phyloP scores from a whole-genome alignment of 2,888 invertebrate genomes.

The Andrena flavipes region DNA sequence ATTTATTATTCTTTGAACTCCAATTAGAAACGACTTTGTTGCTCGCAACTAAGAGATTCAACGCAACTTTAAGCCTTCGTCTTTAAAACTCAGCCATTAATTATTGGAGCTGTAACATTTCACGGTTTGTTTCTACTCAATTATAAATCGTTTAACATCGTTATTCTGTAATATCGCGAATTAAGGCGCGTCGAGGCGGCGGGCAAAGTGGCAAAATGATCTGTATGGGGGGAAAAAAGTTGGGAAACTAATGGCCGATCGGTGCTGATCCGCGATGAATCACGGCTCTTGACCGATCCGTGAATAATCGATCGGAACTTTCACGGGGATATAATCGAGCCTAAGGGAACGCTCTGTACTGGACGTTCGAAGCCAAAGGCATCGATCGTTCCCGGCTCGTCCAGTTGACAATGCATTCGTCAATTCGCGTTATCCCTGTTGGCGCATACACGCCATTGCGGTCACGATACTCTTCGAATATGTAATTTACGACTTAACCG shows the following conservation, averaged over 20 bases:
- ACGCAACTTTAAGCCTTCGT: not conserved
- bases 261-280: slow-evolving; percentile 40
- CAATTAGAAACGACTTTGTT: slow-evolving; percentile 8
- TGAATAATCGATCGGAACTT: slow-evolving; percentile 51
- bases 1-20: not conserved
- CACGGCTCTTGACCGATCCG: slow-evolving; percentile 38
- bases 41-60: not conserved
- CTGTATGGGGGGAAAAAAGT: slow-evolving; percentile 13
- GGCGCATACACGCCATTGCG: slow-evolving; percentile 31
- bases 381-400: not conserved
- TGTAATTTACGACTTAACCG: slow-evolving; percentile 45
- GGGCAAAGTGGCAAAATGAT: not conserved
- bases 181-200: slow-evolving; percentile 1
- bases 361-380: not conserved
- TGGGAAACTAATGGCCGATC: slow-evolving; percentile 24
- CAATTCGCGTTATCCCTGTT: not conserved
- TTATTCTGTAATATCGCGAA: slow-evolving; percentile 6
- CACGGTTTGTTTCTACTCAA: slow-evolving; percentile 10
- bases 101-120: not conserved
- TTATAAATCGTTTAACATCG: slow-evolving; percentile 27
- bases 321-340: slow-evolving; percentile 35
- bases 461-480: slow-evolving; percentile 61
- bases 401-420: slow-evolving; percentile 34
- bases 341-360: not conserved
- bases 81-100: not conserved